These are phyloP conservation scores for Martes martes DNA, from an alignment of 2,113 vertebrate genomes.

Conservation along the genomic window DNA sequence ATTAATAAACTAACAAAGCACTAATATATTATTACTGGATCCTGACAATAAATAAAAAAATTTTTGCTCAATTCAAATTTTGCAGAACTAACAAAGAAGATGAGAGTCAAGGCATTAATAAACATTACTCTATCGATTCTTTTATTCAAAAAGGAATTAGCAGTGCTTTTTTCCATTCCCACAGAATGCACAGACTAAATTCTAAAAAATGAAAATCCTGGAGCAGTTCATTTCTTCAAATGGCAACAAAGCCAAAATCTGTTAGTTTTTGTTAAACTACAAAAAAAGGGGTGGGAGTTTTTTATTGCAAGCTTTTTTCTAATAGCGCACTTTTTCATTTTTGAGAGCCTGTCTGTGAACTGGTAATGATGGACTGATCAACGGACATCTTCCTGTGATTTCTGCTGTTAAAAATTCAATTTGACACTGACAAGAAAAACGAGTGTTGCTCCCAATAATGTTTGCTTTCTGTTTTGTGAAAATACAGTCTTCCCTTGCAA, in stretches of 20 bases:
- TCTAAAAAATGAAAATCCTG: conserved; percentile 29
- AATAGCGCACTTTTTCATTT: not conserved
- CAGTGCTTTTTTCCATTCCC: not conserved
- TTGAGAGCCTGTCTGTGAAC: not conserved
- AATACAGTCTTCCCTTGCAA: not conserved
- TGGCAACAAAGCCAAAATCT: not conserved
- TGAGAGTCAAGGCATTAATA: not conserved
- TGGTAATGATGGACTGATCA: not conserved
- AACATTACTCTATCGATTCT: not conserved
- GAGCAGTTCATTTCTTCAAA: not conserved
- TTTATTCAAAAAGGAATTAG: not conserved
- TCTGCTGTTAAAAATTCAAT: conserved; percentile 41
- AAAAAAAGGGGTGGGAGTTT: not conserved
- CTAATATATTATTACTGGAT: not conserved
- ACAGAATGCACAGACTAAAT: not conserved
- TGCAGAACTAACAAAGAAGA: not conserved
- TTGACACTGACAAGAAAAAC: not conserved
- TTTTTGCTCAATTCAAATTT: conserved; percentile 32
- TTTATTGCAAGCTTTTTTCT: not conserved
- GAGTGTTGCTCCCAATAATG: not conserved
- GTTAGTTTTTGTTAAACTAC: not conserved
- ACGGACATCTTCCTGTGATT: not conserved
- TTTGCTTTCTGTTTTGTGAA: conserved; percentile 28
- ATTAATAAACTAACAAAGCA: not conserved
- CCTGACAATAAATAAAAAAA: not conserved